A percentile compares a stretch with the other conserved stretches of the same genome.
Evolutionary conservation across 2,797 vertebrate genomes (phyloP).

Genomic region (Sebastes diaconus): DNA sequence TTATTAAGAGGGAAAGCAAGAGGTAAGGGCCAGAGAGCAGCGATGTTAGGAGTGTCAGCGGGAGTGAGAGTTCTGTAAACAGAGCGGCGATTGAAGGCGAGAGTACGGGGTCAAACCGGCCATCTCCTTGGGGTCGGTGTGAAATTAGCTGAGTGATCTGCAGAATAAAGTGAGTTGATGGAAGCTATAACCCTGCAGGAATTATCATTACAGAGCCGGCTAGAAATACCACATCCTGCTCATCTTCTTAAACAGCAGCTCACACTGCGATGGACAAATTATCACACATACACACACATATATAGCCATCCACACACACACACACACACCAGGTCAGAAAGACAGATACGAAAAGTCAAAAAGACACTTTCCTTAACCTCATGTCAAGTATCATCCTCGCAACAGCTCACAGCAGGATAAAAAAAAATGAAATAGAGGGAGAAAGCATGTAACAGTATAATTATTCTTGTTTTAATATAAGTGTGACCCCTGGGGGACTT

Average conservation of each 20-base stretch:
- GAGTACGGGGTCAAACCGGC: conserved; percentile 21
- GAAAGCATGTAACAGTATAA: conserved; percentile 49
- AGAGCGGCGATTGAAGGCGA: conserved; percentile 20
- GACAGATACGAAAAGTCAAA: neutral
- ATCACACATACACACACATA: neutral
- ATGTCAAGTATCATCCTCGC: neutral
- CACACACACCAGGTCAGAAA: neutral
- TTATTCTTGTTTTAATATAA: conserved; percentile 67
- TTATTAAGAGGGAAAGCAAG: conserved; percentile 19
- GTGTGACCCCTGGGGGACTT: conserved; percentile 41
- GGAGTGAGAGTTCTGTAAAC: conserved; percentile 1
- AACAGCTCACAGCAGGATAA: neutral
- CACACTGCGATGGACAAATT: neutral
- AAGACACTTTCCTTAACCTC: conserved; percentile 22
- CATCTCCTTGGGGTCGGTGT: conserved; percentile 38
- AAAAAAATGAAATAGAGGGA: neutral
- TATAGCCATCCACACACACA: neutral
- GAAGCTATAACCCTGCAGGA: conserved; percentile 33
- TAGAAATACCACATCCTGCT: conserved; percentile 1
- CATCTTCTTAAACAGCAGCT: neutral
- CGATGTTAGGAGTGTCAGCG: neutral
- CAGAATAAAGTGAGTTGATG: conserved; percentile 34
- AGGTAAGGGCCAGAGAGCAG: conserved; percentile 7
- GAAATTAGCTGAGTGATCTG: conserved; percentile 57
- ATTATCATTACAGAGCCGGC: conserved; percentile 20